Base-by-base conservation (phyloP, 2,113 vertebrate species). In the Leptocoma aspasia region DNA sequence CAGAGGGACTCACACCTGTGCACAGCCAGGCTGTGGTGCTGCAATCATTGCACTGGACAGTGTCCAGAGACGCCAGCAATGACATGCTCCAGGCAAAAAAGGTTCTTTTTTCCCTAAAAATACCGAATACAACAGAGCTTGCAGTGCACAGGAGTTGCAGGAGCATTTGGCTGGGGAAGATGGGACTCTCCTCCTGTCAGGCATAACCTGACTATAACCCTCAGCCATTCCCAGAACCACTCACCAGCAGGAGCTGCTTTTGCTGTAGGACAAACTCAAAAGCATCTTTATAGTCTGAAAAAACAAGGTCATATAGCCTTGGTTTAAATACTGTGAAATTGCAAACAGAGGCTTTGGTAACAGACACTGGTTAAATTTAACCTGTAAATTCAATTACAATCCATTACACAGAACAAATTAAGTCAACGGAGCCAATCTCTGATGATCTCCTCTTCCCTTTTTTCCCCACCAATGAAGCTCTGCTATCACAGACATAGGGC, bases 331-430 rank as follows among this genome's bases (percentile, higher is more conserved):
- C 27, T 31, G 39, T 22, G 28, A 86, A 93, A 90, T 30, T 66
- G 54, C 37, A 72, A 79, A 65, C 21, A 73, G 31, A 31, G 10
- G 41, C 39, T 88, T 83, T 59, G 68, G 59, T 77, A 87, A 82
- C 16, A 65, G 59, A 19, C 10, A 45, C 15, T 13, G 0, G 31
- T 94, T 90, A 90, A 73, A 77, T 86, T 92, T 88, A 95, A 92
- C 79, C 60, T 82, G 59, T 52, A 70, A 66, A 88, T 91, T 91
- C 63, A 92, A 70, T 92, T 95, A 92, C 52, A 73, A 41, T 52
- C 68, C 54, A 83, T 86, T 91, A 91, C 64, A 70, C 31, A 75
- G 95, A 93, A 70, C 22, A 91, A 85, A 96, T 85, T 69, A 73
- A 86, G 92, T 88, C 79, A 90, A 23, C 35, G 39, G 47, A 52